These are phyloP conservation scores for Falco novaeseelandiae DNA, from an alignment of 2,797 vertebrate genomes.

Conservation along the genomic window DNA sequence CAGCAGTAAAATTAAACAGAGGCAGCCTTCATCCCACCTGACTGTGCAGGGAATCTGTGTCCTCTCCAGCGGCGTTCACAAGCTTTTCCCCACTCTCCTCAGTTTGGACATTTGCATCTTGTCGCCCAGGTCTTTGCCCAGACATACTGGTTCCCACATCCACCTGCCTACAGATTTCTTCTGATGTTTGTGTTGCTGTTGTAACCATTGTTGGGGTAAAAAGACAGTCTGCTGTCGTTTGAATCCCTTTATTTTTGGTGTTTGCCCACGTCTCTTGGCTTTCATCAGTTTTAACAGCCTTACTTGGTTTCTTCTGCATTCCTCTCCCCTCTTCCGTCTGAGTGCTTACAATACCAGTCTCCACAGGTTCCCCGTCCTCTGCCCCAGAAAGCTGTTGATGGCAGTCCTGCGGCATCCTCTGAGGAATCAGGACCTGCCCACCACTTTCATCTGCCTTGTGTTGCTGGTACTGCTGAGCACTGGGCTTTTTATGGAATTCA, in stretches of 20 bases:
- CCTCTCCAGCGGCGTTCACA: constrained; percentile 48
- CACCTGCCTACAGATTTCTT: constrained; percentile 60
- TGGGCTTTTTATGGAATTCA: constrained; percentile 45
- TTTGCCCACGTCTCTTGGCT: background rate
- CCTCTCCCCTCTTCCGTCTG: constrained; percentile 16
- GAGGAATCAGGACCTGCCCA: constrained; percentile 4
- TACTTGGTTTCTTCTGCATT: constrained; percentile 28
- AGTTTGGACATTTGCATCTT: constrained; percentile 71
- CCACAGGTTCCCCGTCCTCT: constrained; percentile 46
- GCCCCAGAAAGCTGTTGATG: background rate
- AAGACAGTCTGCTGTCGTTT: constrained; percentile 51
- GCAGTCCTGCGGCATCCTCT: constrained; percentile 3
- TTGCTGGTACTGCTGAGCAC: constrained; percentile 30
- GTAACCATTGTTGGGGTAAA: constrained; percentile 54
- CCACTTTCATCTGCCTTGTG: constrained; percentile 63
- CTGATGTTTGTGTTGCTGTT: constrained; percentile 74
- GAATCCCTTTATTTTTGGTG: constrained; percentile 69
- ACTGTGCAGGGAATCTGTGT: constrained; percentile 75
- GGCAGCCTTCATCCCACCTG: constrained; percentile 73
- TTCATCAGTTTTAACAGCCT: background rate
- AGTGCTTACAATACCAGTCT: constrained; percentile 6
- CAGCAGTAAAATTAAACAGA: background rate
- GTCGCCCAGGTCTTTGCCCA: constrained; percentile 56
- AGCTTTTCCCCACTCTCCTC: constrained; percentile 61
- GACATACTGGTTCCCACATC: constrained; percentile 66